These are phyloP conservation scores for Campopleginae sp. DNA, from an alignment of 2,888 invertebrate genomes.

Conservation along the genomic window DNA sequence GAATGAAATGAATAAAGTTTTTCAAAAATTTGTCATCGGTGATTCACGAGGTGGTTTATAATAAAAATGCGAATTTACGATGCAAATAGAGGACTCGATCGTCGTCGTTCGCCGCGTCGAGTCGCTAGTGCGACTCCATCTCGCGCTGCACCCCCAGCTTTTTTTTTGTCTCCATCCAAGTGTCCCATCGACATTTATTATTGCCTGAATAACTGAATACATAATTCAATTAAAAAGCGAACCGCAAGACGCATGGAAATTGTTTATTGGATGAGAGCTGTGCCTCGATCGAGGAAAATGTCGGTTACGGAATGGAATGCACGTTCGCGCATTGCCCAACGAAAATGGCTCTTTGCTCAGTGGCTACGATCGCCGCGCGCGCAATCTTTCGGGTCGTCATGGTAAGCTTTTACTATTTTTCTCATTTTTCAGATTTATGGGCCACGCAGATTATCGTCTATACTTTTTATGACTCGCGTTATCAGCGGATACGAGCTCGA, in stretches of 20 bases:
- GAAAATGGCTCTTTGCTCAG: constrained; percentile 33
- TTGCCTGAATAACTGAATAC: constrained; percentile 63
- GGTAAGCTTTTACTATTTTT: constrained; percentile 9
- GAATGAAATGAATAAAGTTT: background rate
- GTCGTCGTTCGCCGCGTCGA: constrained; percentile 30
- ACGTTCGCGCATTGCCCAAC: background rate
- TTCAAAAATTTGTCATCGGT: background rate
- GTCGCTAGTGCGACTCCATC: constrained; percentile 27
- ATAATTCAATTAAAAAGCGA: constrained; percentile 73
- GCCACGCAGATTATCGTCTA: constrained; percentile 30
- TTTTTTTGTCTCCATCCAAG: constrained; percentile 47
- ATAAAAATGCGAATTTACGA: constrained; percentile 35
- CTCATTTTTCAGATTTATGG: background rate
- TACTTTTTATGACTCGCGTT: constrained; percentile 32
- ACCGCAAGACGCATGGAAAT: constrained; percentile 50
- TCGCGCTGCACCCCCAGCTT: constrained; percentile 69
- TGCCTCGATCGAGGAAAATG: constrained; percentile 43
- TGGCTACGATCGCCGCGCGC: background rate
- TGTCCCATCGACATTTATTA: constrained; percentile 71
- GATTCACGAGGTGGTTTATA: constrained; percentile 18
- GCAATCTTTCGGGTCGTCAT: constrained; percentile 12
- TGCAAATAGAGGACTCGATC: background rate
- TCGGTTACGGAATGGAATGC: background rate
- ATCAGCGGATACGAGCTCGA: constrained; percentile 56
- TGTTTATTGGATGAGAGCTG: constrained; percentile 52